Evolutionary conservation across 1,140 invertebrate species (phyloP), one percentile per base, ranked within the genome.

Genomic region (Asbolus verrucosus): DNA sequence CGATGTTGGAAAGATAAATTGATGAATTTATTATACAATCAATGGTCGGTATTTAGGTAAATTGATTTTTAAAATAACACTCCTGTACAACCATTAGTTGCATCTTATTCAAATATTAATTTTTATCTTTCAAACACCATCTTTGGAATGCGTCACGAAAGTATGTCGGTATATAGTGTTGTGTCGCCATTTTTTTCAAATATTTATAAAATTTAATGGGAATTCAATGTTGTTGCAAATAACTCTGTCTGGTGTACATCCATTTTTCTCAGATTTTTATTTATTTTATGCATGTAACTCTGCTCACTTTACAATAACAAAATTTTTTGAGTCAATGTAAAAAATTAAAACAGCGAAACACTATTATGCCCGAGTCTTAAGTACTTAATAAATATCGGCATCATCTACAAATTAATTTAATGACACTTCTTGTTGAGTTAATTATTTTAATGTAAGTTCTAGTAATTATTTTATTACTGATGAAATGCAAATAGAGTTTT

Each of bases 21-120:
- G 31, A 67, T 67, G 18, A 67, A 67, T 67, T 67, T 67, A 38
- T 67, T 38, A 50, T 36, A 67, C 43, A 67, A 67, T 54, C 41
- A 24, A 33, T 65, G 21, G 41, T 27, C 41, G 43, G 43, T 46
- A 54, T 67, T 46, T 36, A 50, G 41, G 41, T 67, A 54, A 66
- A 66, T 59, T 67, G 65, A 67, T 54, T 67, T 66, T 66, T 67
- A 54, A 54, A 54, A 54, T 54, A 54, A 54, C 46, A 54, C 46
- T 54, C 21, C 46, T 54, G 19, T 54, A 54, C 21, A 27, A 54
- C 46, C 46, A 54, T 54, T 54, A 54, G 46, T 54, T 54, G 46
- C 46, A 54, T 54, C 46, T 54, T 21, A 54, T 54, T 54, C 46
- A 54, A 54, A 54, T 54, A 54, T 54, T 54, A 54, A 27, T 54